These are phyloP conservation scores for Clepsis dumicolana DNA, from an alignment of 2,888 invertebrate genomes.

Conservation along the genomic window DNA sequence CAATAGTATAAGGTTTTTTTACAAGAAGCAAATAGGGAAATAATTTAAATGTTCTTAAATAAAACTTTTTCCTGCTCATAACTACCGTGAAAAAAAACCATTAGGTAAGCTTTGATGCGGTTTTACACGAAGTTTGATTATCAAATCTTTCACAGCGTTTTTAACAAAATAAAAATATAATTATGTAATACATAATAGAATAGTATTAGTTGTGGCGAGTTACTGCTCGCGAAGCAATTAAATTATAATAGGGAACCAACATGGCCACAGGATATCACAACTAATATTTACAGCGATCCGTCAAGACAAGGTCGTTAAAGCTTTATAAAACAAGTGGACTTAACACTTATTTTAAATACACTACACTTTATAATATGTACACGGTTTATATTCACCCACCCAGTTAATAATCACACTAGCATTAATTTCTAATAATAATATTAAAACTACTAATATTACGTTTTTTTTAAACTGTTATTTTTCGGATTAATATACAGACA, in stretches of 20 bases:
- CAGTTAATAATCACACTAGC: slow-evolving; percentile 50
- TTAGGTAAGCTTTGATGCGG: too few relatives aligned
- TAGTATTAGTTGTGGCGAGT: slow-evolving; percentile 20
- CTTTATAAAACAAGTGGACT: slow-evolving; percentile 59
- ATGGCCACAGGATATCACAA: slow-evolving; percentile 79
- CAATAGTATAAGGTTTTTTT: not conserved
- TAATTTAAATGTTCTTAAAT: slow-evolving; percentile 3
- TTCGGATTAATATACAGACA: slow-evolving; percentile 12
- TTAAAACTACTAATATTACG: slow-evolving; percentile 21
- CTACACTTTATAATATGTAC: slow-evolving; percentile 59
- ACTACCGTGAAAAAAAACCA: too few relatives aligned
- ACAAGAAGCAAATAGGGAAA: not conserved
- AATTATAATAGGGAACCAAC: slow-evolving; percentile 44
- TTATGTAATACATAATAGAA: not conserved
- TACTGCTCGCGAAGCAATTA: not conserved
- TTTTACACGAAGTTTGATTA: not conserved
- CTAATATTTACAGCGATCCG: slow-evolving; percentile 72
- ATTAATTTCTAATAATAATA: slow-evolving; percentile 26
- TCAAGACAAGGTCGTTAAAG: slow-evolving; percentile 69
- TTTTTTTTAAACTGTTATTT: slow-evolving; percentile 17
- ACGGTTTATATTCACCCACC: slow-evolving; percentile 58
- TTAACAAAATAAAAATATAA: not conserved
- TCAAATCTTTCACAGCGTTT: not conserved
- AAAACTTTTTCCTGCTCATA: not conserved
- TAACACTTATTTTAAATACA: slow-evolving; percentile 55